Percentiles rank a stretch among this genome's conserved stretches.
phyloP scores from a whole-genome alignment of 2,888 invertebrate genomes.

The Hypselothyrea guttata region DNA sequence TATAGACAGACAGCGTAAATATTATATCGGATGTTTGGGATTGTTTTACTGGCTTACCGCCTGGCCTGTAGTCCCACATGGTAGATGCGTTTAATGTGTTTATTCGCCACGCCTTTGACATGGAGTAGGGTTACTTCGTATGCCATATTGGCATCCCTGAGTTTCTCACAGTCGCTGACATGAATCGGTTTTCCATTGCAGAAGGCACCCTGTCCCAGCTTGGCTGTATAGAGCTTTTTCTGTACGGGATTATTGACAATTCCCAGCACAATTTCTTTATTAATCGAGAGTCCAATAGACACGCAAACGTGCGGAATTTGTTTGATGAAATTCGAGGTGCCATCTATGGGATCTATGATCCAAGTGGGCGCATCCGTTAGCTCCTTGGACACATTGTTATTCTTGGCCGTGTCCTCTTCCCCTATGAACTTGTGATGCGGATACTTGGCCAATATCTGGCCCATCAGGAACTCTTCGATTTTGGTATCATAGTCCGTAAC shows the following conservation, averaged over 20 bases:
- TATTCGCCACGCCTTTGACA: conserved; percentile 71
- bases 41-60: conserved; percentile 61
- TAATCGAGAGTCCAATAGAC: conserved; percentile 86
- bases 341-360: conserved; percentile 94
- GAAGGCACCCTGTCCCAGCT: conserved; percentile 88
- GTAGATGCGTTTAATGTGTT: conserved; percentile 80
- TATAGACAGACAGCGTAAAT: conserved; percentile 28
- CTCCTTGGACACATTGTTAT: conserved; percentile 82
- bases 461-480: conserved; percentile 88
- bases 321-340: conserved; percentile 91
- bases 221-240: conserved; percentile 88
- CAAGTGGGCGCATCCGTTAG: conserved; percentile 91
- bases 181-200: conserved; percentile 86
- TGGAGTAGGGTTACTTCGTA: conserved; percentile 81
- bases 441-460: conserved; percentile 84
- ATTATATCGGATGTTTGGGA: neutral
- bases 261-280: conserved; percentile 86
- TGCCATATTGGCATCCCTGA: conserved; percentile 80
- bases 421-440: conserved; percentile 88
- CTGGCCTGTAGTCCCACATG: conserved; percentile 79
- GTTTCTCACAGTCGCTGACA: conserved; percentile 82
- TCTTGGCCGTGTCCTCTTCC: conserved; percentile 86
- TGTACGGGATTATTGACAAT: conserved; percentile 89
- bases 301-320: conserved; percentile 87
- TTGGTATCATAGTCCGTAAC: conserved; percentile 91